Base-by-base conservation (phyloP, 2,797 vertebrate species). In the Poecilia wingei region DNA sequence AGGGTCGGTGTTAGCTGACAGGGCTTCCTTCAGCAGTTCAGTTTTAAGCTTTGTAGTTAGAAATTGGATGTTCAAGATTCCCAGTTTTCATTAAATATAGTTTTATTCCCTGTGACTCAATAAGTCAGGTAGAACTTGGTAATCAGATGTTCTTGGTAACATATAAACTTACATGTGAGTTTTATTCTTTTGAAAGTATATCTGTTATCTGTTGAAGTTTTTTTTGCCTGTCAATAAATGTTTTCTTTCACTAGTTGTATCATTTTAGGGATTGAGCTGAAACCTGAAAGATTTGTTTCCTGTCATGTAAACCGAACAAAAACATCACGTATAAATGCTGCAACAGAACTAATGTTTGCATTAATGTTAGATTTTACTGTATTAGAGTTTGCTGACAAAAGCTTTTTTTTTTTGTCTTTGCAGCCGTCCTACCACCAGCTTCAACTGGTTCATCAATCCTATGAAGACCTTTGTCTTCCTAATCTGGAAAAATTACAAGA, bases 391-490 rank as follows among this genome's bases (percentile, higher is more conserved):
- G 18, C 31, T 59, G 74, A 76, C 51, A 22, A 22, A 51, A 47
- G 46, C 13, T 46, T 49, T 22, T 22, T 45, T 20, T 49, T 81
- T 25, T 84, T 22, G 0, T 82, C 81, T 70, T 64, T 79, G 22
- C 85, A 99, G 97, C 83, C 96, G 97, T 20, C 98, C 98, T 47
- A 96, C 96, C 93, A 98, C 96, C 6, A 97, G 95, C 82, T 99
- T 99, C 91, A 95, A 91, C 92, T 99, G 98, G 98, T 96, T 99
- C 41, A 80, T 98, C 90, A 99, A 99, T 85, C 98, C 97, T 0
- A 76, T 99, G 95, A 99, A 98, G 93, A 98, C 97, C 12, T 98
- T 98, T 20, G 69, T 98, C 86, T 97, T 96, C 94, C 97, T 98
- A 83, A 97, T 98, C 90, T 98, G 97, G 97, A 97, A 94, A 87